Conservation (phyloP, 2,888 invertebrate genomes). For the Stenodema calcarata region DNA sequence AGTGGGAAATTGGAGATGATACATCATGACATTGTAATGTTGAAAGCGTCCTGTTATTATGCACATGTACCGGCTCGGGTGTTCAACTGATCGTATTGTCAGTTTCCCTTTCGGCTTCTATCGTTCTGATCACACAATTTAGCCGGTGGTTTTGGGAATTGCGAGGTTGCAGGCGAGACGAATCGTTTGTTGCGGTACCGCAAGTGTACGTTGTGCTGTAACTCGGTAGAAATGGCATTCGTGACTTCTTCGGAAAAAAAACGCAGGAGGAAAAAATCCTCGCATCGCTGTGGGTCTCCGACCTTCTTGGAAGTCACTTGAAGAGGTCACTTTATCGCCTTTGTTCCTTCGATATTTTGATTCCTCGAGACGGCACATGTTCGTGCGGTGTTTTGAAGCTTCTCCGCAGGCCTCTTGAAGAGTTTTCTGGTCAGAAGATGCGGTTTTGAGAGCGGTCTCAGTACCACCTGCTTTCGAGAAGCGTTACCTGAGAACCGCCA, state of each 20-base stretch:
- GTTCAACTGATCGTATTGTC: too few species aligned
- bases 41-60: too few species aligned
- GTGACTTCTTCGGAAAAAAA: background rate
- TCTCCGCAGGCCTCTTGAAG: background rate
- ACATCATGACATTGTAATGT: too few species aligned
- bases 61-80: too few species aligned
- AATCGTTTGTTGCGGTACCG: background rate
- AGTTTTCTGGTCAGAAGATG: constrained; percentile 10
- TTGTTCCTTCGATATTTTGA: background rate
- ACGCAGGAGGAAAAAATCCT: background rate
- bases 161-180: background rate
- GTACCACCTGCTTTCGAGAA: background rate
- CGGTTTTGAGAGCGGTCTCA: background rate
- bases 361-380: background rate
- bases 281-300: background rate
- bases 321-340: background rate
- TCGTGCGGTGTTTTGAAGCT: background rate
- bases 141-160: too few species aligned
- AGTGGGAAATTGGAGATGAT: too few species aligned
- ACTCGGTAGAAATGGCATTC: background rate
- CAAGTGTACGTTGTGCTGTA: background rate
- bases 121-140: too few species aligned
- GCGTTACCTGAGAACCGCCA: constrained; percentile 25
- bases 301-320: background rate
- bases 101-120: too few species aligned